Evolutionary conservation across 2,113 vertebrate species (phyloP).

Genomic region (Mormyrus lacerda): DNA sequence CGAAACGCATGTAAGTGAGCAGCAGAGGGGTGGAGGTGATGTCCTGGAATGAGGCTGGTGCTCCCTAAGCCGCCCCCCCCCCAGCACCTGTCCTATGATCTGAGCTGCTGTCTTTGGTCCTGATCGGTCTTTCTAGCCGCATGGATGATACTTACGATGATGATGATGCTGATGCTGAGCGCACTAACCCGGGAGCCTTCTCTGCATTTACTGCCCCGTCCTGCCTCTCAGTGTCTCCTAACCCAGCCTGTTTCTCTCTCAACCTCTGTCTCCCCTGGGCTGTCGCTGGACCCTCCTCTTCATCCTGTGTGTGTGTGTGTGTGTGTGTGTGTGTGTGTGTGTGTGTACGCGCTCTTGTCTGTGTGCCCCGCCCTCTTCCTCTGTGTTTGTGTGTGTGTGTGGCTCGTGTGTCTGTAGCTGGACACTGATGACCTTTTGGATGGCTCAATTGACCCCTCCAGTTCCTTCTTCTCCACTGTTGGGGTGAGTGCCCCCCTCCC

Average conservation of each 20-base stretch:
- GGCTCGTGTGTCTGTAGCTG: conserved; percentile 66
- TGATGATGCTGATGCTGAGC: conserved; percentile 25
- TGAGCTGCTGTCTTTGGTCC: conserved; percentile 27
- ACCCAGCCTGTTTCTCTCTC: conserved; percentile 26
- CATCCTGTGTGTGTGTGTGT: conserved; percentile 43
- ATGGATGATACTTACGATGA: conserved; percentile 25
- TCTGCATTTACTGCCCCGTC: conserved; percentile 40
- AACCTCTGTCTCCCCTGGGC: conserved; percentile 25
- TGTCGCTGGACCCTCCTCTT: conserved; percentile 42
- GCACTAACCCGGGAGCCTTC: conserved; percentile 47
- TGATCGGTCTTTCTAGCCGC: conserved; percentile 20
- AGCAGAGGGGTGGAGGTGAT: neutral
- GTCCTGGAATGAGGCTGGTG: neutral
- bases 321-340: conserved; percentile 46
- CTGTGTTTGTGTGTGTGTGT: conserved; percentile 37
- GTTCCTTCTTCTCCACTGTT: conserved; percentile 81
- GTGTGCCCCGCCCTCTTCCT: no score
- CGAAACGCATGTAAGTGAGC: conserved; percentile 67
- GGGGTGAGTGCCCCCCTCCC: conserved; percentile 71
- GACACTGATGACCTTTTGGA: conserved; percentile 88
- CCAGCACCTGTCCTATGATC: neutral
- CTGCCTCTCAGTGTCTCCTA: neutral
- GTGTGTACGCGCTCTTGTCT: neutral
- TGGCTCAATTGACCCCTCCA: conserved; percentile 78
- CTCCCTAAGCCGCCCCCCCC: neutral